phyloP scores from a whole-genome alignment of 2,888 invertebrate genomes.

The Aphidius colemani region DNA sequence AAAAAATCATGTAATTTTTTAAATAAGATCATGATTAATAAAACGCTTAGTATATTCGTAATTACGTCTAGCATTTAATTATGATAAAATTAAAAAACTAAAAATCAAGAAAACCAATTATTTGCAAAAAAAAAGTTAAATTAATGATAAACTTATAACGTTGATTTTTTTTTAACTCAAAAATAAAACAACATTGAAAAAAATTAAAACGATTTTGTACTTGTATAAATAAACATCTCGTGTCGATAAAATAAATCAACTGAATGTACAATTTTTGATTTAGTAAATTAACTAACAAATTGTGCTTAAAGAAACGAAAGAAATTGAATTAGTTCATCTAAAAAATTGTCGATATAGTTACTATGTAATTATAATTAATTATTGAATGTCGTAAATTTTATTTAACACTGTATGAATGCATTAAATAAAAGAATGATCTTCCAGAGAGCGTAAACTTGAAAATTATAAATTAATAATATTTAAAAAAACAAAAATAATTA shows the following conservation, averaged over 20 bases:
- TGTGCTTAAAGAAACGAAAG: constrained; percentile 18
- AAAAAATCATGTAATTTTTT: no score
- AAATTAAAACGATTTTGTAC: constrained; percentile 57
- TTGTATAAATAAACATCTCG: constrained; percentile 44
- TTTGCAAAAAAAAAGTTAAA: no score
- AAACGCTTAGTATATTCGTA: no score
- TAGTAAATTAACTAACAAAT: constrained; percentile 28
- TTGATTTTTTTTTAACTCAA: no score
- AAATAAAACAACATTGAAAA: constrained; percentile 52
- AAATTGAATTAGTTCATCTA: not conserved
- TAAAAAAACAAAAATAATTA: constrained; percentile 17
- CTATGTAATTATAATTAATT: constrained; percentile 31
- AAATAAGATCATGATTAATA: no score
- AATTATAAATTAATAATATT: not conserved
- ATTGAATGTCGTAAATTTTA: constrained; percentile 29
- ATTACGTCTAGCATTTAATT: no score
- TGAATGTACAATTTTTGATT: constrained; percentile 22
- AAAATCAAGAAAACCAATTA: no score
- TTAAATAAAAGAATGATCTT: constrained; percentile 32
- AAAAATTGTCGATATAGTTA: constrained; percentile 5
- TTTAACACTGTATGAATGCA: constrained; percentile 32
- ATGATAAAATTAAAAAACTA: no score
- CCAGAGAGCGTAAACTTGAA: constrained; percentile 30
- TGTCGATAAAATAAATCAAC: constrained; percentile 10
- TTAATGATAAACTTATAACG: no score